Percentiles rank a stretch among this genome's conserved stretches.
These are phyloP conservation scores for Eubucco bourcierii DNA, from an alignment of 2,113 vertebrate species.

Conservation along the genomic window DNA sequence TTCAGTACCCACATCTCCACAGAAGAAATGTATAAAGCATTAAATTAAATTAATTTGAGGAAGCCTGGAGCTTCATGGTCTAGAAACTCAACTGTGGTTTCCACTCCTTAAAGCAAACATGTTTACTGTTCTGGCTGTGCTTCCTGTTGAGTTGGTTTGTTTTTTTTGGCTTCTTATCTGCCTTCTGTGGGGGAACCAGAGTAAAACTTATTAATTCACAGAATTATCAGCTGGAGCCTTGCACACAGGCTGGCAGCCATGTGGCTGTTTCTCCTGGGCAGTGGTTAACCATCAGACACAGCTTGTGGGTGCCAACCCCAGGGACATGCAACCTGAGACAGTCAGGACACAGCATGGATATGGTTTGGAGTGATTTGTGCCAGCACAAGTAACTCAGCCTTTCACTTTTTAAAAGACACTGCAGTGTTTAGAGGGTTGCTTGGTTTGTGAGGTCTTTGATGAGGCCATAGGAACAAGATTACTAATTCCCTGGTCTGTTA, in stretches of 20 bases:
- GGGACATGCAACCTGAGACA: background rate
- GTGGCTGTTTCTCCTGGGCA: background rate
- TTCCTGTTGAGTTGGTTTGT: background rate
- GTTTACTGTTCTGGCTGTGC: background rate
- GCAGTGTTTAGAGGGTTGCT: rapidly evolving
- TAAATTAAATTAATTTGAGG: background rate
- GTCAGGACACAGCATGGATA: background rate
- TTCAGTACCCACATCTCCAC: background rate
- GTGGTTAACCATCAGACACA: background rate
- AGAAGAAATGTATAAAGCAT: background rate
- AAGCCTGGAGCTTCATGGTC: background rate
- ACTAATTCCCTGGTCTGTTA: background rate
- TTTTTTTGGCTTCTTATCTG: slow-evolving; percentile 2
- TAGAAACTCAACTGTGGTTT: background rate
- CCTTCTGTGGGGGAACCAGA: background rate
- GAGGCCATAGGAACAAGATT: background rate
- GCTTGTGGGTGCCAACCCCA: background rate
- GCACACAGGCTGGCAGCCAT: background rate
- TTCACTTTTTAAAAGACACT: background rate
- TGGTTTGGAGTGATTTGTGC: background rate
- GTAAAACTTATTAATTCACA: background rate
- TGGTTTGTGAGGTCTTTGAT: background rate
- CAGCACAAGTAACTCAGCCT: background rate
- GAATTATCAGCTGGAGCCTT: background rate
- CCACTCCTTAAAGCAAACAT: background rate